These are phyloP conservation scores for Anarsia innoxiella DNA, from an alignment of 2,888 invertebrate genomes.

Conservation along the genomic window DNA sequence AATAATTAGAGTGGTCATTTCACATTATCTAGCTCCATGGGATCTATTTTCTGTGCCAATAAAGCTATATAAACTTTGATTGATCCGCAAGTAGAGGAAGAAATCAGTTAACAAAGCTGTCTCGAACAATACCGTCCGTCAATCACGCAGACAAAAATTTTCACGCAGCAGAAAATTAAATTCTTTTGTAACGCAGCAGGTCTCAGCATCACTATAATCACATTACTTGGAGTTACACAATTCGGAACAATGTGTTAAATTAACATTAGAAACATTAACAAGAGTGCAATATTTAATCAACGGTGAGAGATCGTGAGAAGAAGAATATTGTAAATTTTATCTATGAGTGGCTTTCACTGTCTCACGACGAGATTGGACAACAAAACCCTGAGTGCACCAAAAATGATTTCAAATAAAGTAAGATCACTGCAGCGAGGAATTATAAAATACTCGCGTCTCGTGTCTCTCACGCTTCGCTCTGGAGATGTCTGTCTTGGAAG, in stretches of 20 bases:
- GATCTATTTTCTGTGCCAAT: no score
- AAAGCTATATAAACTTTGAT: no score
- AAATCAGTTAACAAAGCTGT: no score
- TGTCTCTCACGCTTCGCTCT: no score
- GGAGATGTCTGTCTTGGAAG: no score
- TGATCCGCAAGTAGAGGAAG: no score
- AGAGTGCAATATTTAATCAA: constrained; percentile 28
- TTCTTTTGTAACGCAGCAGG: constrained; percentile 2
- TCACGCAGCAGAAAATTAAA: constrained; percentile 1
- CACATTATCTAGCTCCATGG: no score
- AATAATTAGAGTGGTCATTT: no score
- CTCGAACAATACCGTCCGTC: not conserved
- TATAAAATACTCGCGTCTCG: no score
- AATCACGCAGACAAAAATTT: not conserved
- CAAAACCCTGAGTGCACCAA: no score
- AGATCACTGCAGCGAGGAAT: no score
- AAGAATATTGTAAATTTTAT: constrained; percentile 37
- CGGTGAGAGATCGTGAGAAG: constrained; percentile 51
- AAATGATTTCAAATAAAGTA: no score
- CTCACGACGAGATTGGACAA: constrained; percentile 32
- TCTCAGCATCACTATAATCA: not conserved
- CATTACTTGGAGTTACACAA: constrained; percentile 6
- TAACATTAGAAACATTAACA: constrained; percentile 26
- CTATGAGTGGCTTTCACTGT: constrained; percentile 50
- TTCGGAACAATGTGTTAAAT: constrained; percentile 14